These are phyloP conservation scores for Moxostoma hubbsi DNA, from an alignment of 2,797 vertebrate species.

Conservation along the genomic window DNA sequence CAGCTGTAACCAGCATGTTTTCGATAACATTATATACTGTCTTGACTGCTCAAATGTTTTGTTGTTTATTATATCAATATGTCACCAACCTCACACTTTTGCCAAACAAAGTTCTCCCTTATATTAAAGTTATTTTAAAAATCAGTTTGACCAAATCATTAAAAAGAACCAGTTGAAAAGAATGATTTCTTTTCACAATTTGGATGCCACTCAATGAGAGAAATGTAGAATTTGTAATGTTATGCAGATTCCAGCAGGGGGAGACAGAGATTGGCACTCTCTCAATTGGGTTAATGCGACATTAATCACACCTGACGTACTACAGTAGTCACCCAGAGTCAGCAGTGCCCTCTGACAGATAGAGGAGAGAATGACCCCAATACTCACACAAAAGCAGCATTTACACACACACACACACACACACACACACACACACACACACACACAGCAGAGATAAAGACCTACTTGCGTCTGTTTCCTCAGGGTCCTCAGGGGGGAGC, in stretches of 20 bases:
- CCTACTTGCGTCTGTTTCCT: slow-evolving; percentile 91
- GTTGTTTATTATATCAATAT: too few species aligned
- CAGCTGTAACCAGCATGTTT: too few species aligned
- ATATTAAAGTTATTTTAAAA: background rate
- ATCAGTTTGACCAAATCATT: background rate
- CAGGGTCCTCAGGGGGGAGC: slow-evolving; percentile 86
- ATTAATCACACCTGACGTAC: slow-evolving; percentile 19
- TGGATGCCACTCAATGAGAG: background rate
- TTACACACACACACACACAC: slow-evolving; percentile 32
- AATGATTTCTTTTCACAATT: background rate
- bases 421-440: slow-evolving; percentile 38
- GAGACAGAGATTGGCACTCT: background rate
- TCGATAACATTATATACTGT: too few species aligned
- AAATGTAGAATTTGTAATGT: background rate
- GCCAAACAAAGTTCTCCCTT: background rate
- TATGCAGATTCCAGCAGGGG: background rate
- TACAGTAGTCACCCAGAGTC: slow-evolving; percentile 26
- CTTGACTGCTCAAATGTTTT: too few species aligned
- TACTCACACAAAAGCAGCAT: slow-evolving; percentile 40
- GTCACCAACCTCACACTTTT: background rate
- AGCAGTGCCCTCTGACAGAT: slow-evolving; percentile 36
- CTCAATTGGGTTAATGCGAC: slow-evolving; percentile 26
- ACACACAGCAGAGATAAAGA: slow-evolving; percentile 36
- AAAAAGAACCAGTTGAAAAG: background rate
- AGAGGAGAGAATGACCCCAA: slow-evolving; percentile 51